These are phyloP conservation scores for Nineta flava DNA, from an alignment of 2,888 invertebrate species.

Conservation along the genomic window DNA sequence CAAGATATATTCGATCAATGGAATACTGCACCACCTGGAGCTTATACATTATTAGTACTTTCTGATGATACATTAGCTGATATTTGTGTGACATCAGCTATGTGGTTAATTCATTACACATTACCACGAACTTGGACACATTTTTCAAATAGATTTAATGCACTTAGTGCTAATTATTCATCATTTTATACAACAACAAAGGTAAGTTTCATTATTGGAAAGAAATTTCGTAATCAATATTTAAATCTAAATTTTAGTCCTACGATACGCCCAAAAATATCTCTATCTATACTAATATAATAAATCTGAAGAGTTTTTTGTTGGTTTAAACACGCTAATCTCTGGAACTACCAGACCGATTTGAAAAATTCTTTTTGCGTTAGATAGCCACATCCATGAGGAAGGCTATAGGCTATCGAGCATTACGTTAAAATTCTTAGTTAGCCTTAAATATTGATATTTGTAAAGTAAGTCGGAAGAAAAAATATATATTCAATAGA, in stretches of 20 bases:
- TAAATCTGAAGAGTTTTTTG: no score
- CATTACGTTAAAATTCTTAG: no score
- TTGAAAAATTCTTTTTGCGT: no score
- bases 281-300: no score
- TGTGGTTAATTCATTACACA: constrained; percentile 5
- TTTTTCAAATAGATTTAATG: constrained; percentile 3
- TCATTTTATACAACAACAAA: background rate
- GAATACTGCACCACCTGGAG: background rate
- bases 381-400: no score
- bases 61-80: constrained; percentile 3
- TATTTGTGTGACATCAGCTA: background rate
- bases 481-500: no score
- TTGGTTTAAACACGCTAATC: no score
- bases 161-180: constrained; percentile 1
- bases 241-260: background rate
- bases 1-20: background rate
- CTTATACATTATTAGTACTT: background rate
- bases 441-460: no score
- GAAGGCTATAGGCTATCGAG: no score
- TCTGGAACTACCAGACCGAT: no score
- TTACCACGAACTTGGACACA: constrained; percentile 2
- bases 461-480: no score
- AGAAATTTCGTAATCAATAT: background rate
- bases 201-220: constrained; percentile 2
- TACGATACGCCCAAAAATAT: background rate